Conservation (phyloP, 2,797 vertebrate species). For the Rhinella marina region DNA sequence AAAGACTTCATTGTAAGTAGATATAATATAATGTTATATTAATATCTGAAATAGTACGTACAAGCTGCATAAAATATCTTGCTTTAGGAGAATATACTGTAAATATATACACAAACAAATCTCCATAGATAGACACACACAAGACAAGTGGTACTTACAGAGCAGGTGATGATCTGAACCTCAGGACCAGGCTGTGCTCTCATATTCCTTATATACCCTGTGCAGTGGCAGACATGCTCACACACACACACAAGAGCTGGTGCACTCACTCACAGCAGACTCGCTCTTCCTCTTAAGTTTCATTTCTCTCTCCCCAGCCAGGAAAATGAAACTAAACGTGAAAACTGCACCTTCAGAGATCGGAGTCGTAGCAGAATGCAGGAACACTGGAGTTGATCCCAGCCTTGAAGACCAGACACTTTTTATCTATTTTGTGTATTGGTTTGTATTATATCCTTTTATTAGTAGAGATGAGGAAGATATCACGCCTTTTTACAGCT, state of each 20-base stretch:
- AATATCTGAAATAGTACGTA: too few relatives aligned
- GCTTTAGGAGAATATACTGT: too few relatives aligned
- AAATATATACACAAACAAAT: too few relatives aligned
- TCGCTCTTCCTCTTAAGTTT: background rate
- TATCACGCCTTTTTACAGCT: too few relatives aligned
- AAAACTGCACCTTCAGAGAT: background rate
- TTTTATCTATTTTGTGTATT: too few relatives aligned
- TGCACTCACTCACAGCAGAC: background rate
- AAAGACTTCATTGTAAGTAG: too few relatives aligned
- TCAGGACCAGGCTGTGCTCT: background rate
- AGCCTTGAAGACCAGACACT: background rate
- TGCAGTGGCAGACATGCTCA: background rate
- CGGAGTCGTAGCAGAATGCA: background rate
- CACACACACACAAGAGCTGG: background rate
- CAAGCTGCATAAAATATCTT: too few relatives aligned
- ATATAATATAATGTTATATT: too few relatives aligned
- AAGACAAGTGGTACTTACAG: background rate
- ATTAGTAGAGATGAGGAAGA: too few relatives aligned
- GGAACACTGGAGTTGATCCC: background rate
- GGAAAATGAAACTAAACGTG: background rate
- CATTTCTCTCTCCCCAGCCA: background rate
- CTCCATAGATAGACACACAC: background rate
- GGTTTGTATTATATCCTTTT: too few relatives aligned
- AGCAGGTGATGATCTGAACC: background rate
- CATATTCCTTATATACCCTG: background rate